Conservation (phyloP, 2,113 vertebrate genomes). For the Nannospalax galili region DNA sequence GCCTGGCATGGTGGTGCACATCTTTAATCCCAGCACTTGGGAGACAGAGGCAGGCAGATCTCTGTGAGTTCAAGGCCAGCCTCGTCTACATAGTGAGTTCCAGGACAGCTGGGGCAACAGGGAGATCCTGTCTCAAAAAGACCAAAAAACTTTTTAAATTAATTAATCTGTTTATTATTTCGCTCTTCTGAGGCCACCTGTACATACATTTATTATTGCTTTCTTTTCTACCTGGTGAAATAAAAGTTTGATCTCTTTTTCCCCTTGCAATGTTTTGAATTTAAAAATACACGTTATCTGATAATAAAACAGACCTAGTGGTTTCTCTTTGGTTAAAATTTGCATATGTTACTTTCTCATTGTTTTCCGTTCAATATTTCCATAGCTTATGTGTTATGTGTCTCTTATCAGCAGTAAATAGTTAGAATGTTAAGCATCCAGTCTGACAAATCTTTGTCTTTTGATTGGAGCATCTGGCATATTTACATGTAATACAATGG, state of each 20-base stretch:
- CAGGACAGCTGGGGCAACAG: no score
- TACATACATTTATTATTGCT: slow-evolving; percentile 48
- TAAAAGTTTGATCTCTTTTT: slow-evolving; percentile 22
- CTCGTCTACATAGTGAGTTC: no score
- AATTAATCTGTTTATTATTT: no score
- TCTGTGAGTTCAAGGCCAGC: no score
- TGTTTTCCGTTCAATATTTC: slow-evolving; percentile 3
- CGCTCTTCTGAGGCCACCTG: slow-evolving; percentile 35
- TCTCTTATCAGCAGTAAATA: slow-evolving; percentile 40
- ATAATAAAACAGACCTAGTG: neutral
- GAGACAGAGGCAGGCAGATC: no score
- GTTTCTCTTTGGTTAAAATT: slow-evolving; percentile 44
- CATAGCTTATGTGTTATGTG: slow-evolving; percentile 34
- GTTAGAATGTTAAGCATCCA: slow-evolving; percentile 1
- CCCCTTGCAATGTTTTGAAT: neutral
- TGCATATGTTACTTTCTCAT: slow-evolving; percentile 6
- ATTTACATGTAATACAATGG: slow-evolving; percentile 45
- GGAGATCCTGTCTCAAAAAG: no score
- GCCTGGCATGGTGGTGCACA: no score
- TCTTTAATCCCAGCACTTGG: no score
- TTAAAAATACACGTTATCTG: slow-evolving; percentile 10
- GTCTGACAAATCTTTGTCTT: slow-evolving; percentile 46
- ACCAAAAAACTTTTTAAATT: no score
- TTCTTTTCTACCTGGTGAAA: neutral
- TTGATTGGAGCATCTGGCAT: slow-evolving; percentile 59